A percentile compares a stretch with the other conserved stretches of the same genome.
Conservation (phyloP, 2,797 vertebrate genomes). For the Ara ararauna region DNA sequence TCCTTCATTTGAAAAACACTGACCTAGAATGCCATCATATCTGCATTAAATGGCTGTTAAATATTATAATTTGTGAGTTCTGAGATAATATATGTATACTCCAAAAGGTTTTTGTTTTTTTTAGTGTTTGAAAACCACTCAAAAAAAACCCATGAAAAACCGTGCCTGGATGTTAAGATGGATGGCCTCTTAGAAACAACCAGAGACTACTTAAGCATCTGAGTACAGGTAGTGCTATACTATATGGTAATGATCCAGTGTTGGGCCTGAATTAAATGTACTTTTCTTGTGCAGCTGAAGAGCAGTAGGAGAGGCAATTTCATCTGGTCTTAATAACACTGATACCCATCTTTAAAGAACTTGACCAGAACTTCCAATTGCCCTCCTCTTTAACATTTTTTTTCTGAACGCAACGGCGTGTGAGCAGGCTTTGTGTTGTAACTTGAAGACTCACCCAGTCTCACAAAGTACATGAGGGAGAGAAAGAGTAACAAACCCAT, state of each 20-base stretch:
- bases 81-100: neutral
- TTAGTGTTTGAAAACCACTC: neutral
- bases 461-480: accelerated
- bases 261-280: neutral
- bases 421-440: neutral
- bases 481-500: neutral
- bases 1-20: neutral
- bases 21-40: neutral
- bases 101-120: neutral
- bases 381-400: neutral
- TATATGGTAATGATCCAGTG: accelerated
- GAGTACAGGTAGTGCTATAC: accelerated
- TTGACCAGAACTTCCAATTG: neutral
- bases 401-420: neutral
- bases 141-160: neutral
- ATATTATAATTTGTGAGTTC: neutral
- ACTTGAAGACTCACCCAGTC: neutral
- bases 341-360: neutral
- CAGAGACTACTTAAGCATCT: neutral
- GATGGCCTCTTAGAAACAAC: neutral
- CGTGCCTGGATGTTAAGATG: accelerated
- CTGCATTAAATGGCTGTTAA: neutral
- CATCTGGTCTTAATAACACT: neutral
- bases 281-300: neutral
- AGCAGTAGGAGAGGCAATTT: neutral